Evolutionary conservation across 2,888 invertebrate genomes (phyloP), one percentile per base, ranked within the genome.

Genomic region (Congeria kusceri): DNA sequence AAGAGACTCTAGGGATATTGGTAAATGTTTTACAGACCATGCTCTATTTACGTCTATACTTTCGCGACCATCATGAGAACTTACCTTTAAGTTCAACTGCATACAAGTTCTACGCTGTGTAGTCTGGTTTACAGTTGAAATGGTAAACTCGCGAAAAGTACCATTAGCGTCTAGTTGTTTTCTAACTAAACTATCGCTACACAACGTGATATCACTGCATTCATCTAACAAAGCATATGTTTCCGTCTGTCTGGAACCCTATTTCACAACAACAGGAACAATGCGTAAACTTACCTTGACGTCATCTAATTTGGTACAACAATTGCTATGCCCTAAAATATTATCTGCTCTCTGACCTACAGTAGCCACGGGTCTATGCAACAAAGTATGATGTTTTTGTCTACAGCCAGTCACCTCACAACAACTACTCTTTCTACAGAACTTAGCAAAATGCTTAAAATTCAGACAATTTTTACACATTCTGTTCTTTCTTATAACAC

Each of bases 171-270:
- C 44, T 39, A 46, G 13, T 13, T 18, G 46, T 49, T 47, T 5
- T 23, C 20, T 13, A n/a, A n/a, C n/a, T 18, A 49, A 46, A 23
- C 65, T 65, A 7, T 65, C 49, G 49, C 44, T 46, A 49, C 65
- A 65, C 28, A 65, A 13, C 20, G 49, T 23, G 11, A 44, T 61
- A 25, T 62, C 47, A 44, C 29, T 20, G 7, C 61, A 58, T n/a
- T 61, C 62, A 29, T 47, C 46, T 28, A 47, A 28, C 5, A 61
- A 27, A 9, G 61, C 62, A 15, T 70, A 46, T 23, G 61, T 28
- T n/a, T 62, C 23, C 18, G 53, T 25, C 5, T 53, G 56, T 5
- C n/a, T 25, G 5, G n/a, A 53, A n/a, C 56, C 56, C n/a, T 53
- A 20, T 11, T 5, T 11, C n/a, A 53, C 7, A 11, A 53, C 56